phyloP scores from a whole-genome alignment of 2,888 invertebrate genomes.

The Patella ulyssiponensis region DNA sequence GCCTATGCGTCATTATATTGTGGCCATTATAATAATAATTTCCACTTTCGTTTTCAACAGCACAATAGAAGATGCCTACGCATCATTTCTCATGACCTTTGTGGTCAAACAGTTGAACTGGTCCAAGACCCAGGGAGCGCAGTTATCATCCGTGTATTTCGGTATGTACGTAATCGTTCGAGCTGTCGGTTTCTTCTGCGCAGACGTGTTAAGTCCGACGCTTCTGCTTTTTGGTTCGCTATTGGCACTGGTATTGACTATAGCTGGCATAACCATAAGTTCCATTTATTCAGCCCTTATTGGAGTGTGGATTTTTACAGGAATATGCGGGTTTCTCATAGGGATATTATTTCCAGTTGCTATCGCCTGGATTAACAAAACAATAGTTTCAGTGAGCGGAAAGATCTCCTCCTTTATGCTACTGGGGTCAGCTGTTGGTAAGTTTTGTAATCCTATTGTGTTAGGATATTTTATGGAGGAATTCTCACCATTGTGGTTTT shows the following conservation, averaged over 20 bases:
- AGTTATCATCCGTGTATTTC: neutral
- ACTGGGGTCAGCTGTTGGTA: neutral
- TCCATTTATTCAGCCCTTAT: neutral
- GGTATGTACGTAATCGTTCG: neutral
- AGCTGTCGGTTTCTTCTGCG: neutral
- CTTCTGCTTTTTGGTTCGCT: neutral
- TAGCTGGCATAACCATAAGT: neutral
- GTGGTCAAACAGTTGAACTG: constrained; percentile 1
- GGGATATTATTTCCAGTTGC: neutral
- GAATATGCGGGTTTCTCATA: neutral
- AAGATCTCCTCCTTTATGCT: neutral
- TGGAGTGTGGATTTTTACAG: neutral
- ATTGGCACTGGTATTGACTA: neutral
- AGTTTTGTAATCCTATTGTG: neutral
- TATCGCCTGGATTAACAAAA: neutral
- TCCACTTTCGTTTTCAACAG: neutral
- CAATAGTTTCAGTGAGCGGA: neutral
- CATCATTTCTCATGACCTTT: neutral
- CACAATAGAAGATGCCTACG: neutral
- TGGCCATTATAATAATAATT: neutral
- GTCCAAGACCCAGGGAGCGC: neutral
- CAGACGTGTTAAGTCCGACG: neutral
- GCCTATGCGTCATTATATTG: neutral
- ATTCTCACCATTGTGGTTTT: neutral
- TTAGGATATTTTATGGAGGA: constrained; percentile 6